Evolutionary conservation across 2,797 vertebrate genomes (phyloP).

Genomic region (Ceryle rudis): DNA sequence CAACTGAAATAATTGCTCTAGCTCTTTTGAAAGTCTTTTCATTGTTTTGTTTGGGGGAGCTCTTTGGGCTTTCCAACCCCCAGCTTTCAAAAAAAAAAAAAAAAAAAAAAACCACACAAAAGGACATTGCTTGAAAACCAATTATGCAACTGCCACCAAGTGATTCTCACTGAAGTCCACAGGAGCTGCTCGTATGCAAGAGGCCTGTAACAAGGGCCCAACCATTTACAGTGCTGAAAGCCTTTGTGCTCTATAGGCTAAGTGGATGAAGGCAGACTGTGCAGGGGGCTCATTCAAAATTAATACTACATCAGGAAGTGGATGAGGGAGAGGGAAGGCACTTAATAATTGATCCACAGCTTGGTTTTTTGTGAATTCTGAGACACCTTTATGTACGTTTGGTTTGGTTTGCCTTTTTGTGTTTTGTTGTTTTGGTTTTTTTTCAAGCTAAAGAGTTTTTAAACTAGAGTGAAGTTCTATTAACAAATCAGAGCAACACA

Average conservation of each 20-base stretch:
- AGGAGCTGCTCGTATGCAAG: neutral
- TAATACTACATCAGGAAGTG: slow-evolving; percentile 32
- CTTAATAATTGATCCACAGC: slow-evolving; percentile 35
- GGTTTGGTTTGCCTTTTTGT: neutral
- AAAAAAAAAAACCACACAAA: too few relatives aligned
- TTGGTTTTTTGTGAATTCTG: slow-evolving; percentile 2
- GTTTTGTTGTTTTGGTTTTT: neutral
- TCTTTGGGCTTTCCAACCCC: neutral
- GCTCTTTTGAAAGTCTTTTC: neutral
- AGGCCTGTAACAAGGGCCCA: neutral
- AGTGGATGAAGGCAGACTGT: neutral
- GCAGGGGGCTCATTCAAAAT: slow-evolving; percentile 55
- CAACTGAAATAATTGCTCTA: neutral
- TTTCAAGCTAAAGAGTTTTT: neutral
- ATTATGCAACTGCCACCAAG: slow-evolving; percentile 36
- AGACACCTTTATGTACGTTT: neutral
- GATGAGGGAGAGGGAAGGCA: neutral
- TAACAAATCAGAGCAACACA: neutral
- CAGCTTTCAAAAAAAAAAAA: neutral
- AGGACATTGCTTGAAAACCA: neutral
- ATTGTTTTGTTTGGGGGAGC: neutral
- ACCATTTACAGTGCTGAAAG: slow-evolving; percentile 2
- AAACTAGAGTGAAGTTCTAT: neutral
- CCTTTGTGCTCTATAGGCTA: neutral
- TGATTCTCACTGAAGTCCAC: slow-evolving; percentile 27